phyloP scores from a whole-genome alignment of 2,113 vertebrate genomes.

The Toxostoma redivivum region DNA sequence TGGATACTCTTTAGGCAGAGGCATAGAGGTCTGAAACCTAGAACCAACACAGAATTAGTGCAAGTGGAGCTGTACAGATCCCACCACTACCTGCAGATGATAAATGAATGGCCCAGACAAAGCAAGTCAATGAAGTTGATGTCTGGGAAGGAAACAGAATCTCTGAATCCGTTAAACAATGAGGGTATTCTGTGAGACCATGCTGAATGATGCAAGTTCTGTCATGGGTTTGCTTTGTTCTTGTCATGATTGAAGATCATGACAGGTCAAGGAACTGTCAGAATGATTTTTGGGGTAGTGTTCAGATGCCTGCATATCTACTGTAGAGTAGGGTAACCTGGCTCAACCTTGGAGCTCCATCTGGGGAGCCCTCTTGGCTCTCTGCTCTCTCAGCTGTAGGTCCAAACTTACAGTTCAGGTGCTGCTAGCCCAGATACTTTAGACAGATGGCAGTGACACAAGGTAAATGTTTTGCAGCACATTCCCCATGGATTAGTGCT shows the following conservation, averaged over 20 bases:
- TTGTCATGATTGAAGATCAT: background rate
- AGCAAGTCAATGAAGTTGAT: background rate
- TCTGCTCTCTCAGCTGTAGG: background rate
- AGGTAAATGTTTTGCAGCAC: background rate
- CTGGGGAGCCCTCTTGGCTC: background rate
- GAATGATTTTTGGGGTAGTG: background rate
- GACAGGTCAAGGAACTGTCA: background rate
- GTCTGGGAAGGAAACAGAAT: background rate
- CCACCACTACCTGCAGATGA: background rate
- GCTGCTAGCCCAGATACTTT: background rate
- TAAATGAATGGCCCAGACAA: background rate
- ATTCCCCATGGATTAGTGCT: background rate
- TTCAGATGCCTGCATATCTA: background rate
- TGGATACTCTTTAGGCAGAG: background rate
- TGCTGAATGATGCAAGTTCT: background rate
- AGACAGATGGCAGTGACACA: background rate
- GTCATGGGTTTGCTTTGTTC: background rate
- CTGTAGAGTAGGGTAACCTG: background rate
- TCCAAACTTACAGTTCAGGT: background rate
- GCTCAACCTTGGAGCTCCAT: background rate
- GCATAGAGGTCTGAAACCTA: background rate
- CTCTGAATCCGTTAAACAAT: background rate
- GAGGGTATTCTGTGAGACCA: background rate
- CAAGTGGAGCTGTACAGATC: background rate
- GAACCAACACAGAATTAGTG: background rate